Conservation (phyloP, 2,888 invertebrate genomes). For the Ornithoptera alexandrae region DNA sequence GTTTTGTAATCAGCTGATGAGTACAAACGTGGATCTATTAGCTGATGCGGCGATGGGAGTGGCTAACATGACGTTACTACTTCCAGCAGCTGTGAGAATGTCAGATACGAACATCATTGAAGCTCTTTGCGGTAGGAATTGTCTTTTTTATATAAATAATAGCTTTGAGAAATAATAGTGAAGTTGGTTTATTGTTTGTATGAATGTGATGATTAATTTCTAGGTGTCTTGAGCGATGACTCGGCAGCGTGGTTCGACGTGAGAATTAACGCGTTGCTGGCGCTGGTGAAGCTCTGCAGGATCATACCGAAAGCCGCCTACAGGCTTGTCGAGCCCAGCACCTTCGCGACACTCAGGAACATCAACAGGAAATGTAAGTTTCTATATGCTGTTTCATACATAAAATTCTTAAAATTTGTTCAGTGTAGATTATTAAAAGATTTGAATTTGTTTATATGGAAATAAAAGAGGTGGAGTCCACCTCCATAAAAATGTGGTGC, state of each 20-base stretch:
- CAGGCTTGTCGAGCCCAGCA: constrained; percentile 62
- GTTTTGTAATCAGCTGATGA: constrained; percentile 67
- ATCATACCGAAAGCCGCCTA: constrained; percentile 68
- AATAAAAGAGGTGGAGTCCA: too few species aligned
- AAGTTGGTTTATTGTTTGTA: too few species aligned
- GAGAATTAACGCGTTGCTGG: constrained; percentile 61
- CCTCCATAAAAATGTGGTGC: too few species aligned
- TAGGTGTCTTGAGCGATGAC: constrained; percentile 65
- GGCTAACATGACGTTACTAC: constrained; percentile 69
- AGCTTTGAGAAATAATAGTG: too few species aligned
- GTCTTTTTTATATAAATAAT: not conserved
- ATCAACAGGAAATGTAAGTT: constrained; percentile 66
- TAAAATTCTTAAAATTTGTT: too few species aligned
- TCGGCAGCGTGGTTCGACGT: constrained; percentile 65
- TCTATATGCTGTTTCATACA: too few species aligned
- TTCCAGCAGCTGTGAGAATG: constrained; percentile 68
- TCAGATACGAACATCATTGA: constrained; percentile 71
- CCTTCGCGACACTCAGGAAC: constrained; percentile 58
- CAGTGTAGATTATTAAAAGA: too few species aligned
- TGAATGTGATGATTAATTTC: not conserved
- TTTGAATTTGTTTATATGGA: too few species aligned
- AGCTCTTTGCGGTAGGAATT: constrained; percentile 56
- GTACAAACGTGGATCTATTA: constrained; percentile 61
- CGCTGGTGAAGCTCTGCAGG: constrained; percentile 62
- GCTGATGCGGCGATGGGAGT: constrained; percentile 73